phyloP scores from a whole-genome alignment of 1,140 invertebrate species.

The Acromyrmex heyeri region DNA sequence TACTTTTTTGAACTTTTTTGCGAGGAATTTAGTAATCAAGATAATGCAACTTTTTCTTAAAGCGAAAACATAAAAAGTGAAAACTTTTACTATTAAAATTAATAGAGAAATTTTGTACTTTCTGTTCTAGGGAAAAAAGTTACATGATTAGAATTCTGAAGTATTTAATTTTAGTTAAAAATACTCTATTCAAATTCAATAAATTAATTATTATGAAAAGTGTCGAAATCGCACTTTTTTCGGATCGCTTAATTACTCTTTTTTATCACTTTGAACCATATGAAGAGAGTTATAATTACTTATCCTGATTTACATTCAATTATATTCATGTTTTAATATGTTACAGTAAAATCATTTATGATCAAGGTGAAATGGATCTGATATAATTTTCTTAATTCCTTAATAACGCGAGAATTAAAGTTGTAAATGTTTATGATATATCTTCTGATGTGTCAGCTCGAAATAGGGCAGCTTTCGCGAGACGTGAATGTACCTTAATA shows the following conservation, averaged over 20 bases:
- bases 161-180: background rate
- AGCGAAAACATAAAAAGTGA: no score
- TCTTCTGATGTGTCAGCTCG: background rate
- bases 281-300: background rate
- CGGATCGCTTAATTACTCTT: background rate
- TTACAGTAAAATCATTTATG: slow-evolving; percentile 1
- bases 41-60: no score
- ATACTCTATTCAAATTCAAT: background rate
- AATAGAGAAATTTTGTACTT: no score
- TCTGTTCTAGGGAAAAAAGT: no score
- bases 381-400: background rate
- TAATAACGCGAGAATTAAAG: background rate
- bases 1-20: background rate
- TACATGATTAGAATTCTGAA: background rate
- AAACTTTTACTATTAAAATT: no score
- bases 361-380: background rate
- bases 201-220: background rate
- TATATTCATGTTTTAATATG: background rate
- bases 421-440: slow-evolving; percentile 4
- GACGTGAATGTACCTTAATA: slow-evolving; percentile 15
- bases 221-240: background rate
- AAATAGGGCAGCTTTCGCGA: background rate
- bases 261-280: background rate
- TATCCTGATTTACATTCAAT: background rate
- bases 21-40: background rate